Evolutionary conservation across 2,113 vertebrate genomes (phyloP).

Genomic region (Fukomys damarensis): DNA sequence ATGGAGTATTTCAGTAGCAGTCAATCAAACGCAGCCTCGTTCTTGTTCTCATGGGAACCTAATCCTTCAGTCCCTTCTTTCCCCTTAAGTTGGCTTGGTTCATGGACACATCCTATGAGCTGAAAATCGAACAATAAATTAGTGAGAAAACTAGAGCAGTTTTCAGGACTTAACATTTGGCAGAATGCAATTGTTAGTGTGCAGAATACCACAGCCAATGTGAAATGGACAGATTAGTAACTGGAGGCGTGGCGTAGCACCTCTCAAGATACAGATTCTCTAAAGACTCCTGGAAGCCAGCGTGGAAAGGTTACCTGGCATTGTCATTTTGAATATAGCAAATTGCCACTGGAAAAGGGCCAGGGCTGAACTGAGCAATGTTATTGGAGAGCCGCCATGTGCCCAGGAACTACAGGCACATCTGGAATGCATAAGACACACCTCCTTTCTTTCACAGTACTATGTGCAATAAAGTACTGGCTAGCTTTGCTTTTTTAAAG

Average conservation of each 20-base stretch:
- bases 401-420: not conserved
- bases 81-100: constrained; percentile 50
- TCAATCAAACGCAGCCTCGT: constrained; percentile 71
- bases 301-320: constrained; percentile 12
- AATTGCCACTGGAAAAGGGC: not conserved
- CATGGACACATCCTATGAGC: not conserved
- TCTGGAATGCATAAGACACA: not conserved
- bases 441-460: not conserved
- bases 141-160: constrained; percentile 53
- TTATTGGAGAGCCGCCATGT: not conserved
- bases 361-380: not conserved
- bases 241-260: not conserved
- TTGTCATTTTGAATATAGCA: not conserved
- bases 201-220: not conserved
- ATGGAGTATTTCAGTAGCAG: constrained; percentile 71
- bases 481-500: constrained; percentile 20
- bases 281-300: not conserved
- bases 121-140: constrained; percentile 60
- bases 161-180: constrained; percentile 22
- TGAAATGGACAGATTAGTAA: not conserved
- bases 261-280: not conserved
- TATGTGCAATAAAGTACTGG: not conserved
- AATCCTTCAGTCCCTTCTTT: constrained; percentile 40
- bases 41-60: constrained; percentile 72
- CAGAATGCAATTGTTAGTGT: not conserved